Evolutionary conservation across 2,113 vertebrate species (phyloP).

Genomic region (Delphinus delphis): DNA sequence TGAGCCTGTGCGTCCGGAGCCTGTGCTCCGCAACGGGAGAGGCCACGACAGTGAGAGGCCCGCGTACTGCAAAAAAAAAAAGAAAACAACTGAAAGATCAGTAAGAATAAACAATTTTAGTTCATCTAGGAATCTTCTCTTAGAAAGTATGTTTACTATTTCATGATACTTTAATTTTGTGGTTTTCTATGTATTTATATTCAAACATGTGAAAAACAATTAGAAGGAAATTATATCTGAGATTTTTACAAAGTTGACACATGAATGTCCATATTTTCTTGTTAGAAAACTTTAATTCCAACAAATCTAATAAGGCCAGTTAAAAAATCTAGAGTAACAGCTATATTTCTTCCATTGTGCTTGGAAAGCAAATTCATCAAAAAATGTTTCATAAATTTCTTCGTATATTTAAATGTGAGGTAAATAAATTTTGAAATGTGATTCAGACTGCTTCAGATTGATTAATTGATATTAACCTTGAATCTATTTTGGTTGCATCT

Average conservation of each 20-base stretch:
- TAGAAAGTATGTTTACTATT: not conserved
- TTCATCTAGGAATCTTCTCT: not conserved
- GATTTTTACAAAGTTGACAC: not conserved
- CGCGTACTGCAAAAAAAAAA: not conserved
- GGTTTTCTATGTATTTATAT: not conserved
- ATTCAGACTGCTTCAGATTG: not conserved
- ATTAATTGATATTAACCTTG: not conserved
- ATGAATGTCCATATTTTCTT: not conserved
- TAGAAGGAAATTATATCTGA: not conserved
- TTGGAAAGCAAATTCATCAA: not conserved
- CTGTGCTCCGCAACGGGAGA: too few relatives aligned
- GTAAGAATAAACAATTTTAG: not conserved
- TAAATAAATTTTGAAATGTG: not conserved
- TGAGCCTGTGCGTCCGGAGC: too few relatives aligned
- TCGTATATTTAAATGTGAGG: not conserved
- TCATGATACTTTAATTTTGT: not conserved
- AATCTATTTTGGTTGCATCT: not conserved
- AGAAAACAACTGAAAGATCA: not conserved
- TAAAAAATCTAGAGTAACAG: not conserved
- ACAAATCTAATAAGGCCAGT: not conserved
- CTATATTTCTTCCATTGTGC: not conserved
- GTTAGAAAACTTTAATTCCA: not conserved
- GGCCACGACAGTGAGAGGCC: too few relatives aligned
- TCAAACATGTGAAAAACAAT: not conserved
- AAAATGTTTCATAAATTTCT: not conserved